Base-by-base conservation (phyloP, 2,888 invertebrate genomes). In the Deilephila porcellus region DNA sequence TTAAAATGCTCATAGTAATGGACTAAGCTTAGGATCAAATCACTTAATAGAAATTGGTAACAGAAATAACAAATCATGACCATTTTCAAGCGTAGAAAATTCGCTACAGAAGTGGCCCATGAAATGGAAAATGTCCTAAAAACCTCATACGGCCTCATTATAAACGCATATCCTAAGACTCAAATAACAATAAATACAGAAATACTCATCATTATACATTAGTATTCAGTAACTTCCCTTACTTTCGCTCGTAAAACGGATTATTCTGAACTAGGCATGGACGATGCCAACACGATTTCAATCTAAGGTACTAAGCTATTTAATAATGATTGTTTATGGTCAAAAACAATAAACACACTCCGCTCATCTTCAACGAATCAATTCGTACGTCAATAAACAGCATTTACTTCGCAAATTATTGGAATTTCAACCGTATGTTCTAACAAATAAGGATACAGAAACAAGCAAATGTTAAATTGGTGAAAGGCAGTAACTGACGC, bases 331-430 rank as follows among this genome's bases (percentile, higher is more conserved):
- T 59, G 67, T 62, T 62, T 73, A 73, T 70, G 52, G 25, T 71
- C 74, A 75, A 75, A 74, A 72, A 63, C 72, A 73, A 75, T 76
- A 78, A 78, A 79, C 76, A 82, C 77, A 77, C 75, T 78, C 79
- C 81, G 76, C 77, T 80, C 81, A 82, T 83, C 79, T 85, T 86
- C 86, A 74, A 79, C 80, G 85, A 85, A 86, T 83, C 84, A 82
- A 84, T 85, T 77, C 84, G 76, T 79, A 80, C 86, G 86, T 86
- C 84, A 82, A 76, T 62, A 8, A 71, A 71, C 6, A 74, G 74
- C 77, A 81, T 45, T 77, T 59, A 17, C 60, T 29, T 62, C 72
- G 29, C 60, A 62, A 2, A 8, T 5, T 5, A 32, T 60, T 64
- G 62, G 11, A 60, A 45, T 19, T 14, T 67, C 29, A 56, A 70